Conservation (phyloP, 2,797 vertebrate species). For the Poecilia picta region DNA sequence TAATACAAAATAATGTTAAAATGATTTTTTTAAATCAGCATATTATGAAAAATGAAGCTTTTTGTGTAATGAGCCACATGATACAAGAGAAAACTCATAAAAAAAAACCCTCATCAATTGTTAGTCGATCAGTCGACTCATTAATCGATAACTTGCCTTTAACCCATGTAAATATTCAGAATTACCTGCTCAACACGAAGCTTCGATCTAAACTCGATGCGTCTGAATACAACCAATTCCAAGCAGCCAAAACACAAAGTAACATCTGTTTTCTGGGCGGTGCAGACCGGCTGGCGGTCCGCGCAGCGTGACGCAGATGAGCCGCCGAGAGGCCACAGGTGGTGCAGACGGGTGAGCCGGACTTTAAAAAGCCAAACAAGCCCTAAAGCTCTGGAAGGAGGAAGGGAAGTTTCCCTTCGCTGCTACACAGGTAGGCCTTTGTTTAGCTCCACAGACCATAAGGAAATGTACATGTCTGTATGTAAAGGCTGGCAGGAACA, state of each 20-base stretch:
- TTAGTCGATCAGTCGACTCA: too few relatives aligned
- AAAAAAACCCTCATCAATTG: too few relatives aligned
- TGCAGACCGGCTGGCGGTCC: conserved; percentile 24
- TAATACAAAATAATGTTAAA: too few relatives aligned
- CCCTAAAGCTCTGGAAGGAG: conserved; percentile 58
- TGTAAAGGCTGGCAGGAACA: conserved; percentile 36
- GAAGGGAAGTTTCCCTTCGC: conserved; percentile 63
- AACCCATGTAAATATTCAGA: neutral
- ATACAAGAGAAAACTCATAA: too few relatives aligned
- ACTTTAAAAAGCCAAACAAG: conserved; percentile 59
- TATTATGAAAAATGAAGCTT: too few relatives aligned
- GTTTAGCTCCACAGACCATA: conserved; percentile 52
- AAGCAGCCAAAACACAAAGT: neutral
- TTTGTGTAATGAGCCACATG: too few relatives aligned
- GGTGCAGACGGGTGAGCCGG: conserved; percentile 58
- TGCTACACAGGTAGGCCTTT: conserved; percentile 70
- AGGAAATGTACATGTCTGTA: conserved; percentile 58
- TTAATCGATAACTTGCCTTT: too few relatives aligned
- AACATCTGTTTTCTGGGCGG: conserved; percentile 32
- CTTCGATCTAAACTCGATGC: neutral
- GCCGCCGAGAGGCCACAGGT: conserved; percentile 67
- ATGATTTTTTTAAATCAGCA: too few relatives aligned
- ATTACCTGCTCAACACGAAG: neutral
- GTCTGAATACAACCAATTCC: neutral
- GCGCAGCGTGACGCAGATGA: conserved; percentile 53